These are phyloP conservation scores for Coregonus sp. DNA, from an alignment of 2,797 vertebrate genomes.

Conservation along the genomic window DNA sequence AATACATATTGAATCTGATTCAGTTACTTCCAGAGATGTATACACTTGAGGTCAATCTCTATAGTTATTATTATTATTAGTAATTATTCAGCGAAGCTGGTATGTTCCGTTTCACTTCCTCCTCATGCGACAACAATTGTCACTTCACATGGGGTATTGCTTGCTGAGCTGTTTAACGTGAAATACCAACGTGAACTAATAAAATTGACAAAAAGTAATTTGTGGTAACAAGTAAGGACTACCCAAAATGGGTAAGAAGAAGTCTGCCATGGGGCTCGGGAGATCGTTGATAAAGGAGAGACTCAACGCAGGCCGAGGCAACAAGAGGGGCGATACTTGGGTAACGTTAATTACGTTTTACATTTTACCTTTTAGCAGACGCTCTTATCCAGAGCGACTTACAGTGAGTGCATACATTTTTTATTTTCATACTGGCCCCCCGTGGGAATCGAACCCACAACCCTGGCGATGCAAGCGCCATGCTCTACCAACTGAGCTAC, in stretches of 20 bases:
- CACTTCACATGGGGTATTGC: slow-evolving; percentile 35
- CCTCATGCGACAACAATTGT: slow-evolving; percentile 59
- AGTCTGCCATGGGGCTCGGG: slow-evolving; percentile 72
- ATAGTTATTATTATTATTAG: neutral
- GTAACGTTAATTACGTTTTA: slow-evolving; percentile 58
- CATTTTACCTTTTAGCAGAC: too few species aligned
- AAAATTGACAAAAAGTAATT: neutral
- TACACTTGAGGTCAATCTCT: neutral
- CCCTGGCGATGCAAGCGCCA: too few species aligned
- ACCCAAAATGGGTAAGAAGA: slow-evolving; percentile 84
- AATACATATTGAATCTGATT: neutral
- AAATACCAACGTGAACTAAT: too few species aligned
- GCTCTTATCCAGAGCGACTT: too few species aligned
- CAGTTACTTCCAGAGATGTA: neutral
- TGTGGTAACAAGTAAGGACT: neutral
- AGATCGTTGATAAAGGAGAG: slow-evolving; percentile 84
- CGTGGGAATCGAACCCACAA: too few species aligned
- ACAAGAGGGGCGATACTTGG: slow-evolving; percentile 79
- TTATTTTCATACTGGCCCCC: too few species aligned
- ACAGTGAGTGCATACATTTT: too few species aligned
- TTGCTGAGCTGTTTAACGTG: too few species aligned
- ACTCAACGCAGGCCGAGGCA: slow-evolving; percentile 72
- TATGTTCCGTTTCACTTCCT: slow-evolving; percentile 57
- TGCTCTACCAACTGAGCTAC: too few species aligned
- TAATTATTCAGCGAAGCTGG: slow-evolving; percentile 26